phyloP scores from a whole-genome alignment of 2,797 vertebrate genomes.

The Prunella strophiata region DNA sequence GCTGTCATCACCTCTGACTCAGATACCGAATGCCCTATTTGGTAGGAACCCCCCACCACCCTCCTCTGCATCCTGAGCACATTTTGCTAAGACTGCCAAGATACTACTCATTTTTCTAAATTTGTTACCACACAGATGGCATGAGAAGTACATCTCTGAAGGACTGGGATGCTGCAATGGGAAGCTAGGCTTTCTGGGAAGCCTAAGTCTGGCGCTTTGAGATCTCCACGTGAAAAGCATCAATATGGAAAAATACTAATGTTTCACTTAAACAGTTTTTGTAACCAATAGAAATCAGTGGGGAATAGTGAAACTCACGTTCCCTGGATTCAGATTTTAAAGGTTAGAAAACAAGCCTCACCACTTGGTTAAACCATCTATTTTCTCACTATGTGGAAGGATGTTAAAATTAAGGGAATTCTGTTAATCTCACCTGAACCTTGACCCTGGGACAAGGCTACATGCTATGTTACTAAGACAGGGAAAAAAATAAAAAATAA shows the following conservation, averaged over 20 bases:
- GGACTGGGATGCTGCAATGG: background rate
- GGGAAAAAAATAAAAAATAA: background rate
- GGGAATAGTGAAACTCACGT: background rate
- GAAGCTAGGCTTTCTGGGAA: conserved; percentile 18
- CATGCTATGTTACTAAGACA: background rate
- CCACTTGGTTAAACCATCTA: background rate
- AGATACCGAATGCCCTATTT: conserved; percentile 1
- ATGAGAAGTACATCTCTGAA: conserved; percentile 24
- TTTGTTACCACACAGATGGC: conserved; percentile 48
- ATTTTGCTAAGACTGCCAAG: conserved; percentile 37
- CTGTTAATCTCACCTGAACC: background rate
- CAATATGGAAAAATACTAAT: background rate
- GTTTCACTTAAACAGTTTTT: background rate
- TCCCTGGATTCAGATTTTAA: background rate
- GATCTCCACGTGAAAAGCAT: background rate
- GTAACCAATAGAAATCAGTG: background rate
- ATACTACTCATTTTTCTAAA: conserved; percentile 53
- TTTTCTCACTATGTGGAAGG: background rate
- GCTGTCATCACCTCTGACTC: conserved; percentile 28
- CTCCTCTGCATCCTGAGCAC: background rate
- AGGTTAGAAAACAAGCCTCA: background rate
- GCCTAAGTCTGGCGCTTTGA: conserved; percentile 9
- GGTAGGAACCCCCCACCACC: background rate
- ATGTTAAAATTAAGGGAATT: background rate
- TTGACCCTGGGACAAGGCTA: background rate